Evolutionary conservation across 2,888 invertebrate species (phyloP).

Genomic region (Metopia argyrocephala): DNA sequence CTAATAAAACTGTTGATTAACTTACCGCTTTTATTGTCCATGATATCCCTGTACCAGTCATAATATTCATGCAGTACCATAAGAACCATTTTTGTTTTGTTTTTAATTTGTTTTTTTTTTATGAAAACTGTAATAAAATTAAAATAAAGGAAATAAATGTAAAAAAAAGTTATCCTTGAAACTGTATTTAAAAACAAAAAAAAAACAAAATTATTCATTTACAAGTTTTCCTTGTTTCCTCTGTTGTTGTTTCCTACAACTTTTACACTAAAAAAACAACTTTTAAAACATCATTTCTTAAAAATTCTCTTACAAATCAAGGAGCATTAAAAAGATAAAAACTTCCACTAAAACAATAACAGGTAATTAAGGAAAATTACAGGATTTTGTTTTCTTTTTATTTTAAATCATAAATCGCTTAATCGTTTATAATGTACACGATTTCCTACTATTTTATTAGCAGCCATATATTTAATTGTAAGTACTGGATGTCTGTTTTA

Average conservation of each 20-base stretch:
- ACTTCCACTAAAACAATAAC: neutral
- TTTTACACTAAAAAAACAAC: neutral
- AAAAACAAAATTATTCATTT: neutral
- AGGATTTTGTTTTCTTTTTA: too few species aligned
- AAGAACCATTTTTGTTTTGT: constrained; percentile 71
- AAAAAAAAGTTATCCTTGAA: neutral
- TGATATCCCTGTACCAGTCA: constrained; percentile 85
- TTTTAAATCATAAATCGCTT: too few species aligned
- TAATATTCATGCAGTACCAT: constrained; percentile 74
- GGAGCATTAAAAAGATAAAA: neutral
- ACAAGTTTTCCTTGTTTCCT: neutral
- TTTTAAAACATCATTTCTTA: neutral
- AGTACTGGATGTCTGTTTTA: too few species aligned
- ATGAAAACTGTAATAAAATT: constrained; percentile 54
- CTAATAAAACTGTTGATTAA: constrained; percentile 60
- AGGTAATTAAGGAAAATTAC: neutral
- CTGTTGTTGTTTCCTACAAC: neutral
- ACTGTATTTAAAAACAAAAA: neutral
- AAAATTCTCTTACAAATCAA: neutral
- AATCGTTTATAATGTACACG: too few species aligned
- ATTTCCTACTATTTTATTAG: too few species aligned
- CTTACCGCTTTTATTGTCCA: constrained; percentile 87
- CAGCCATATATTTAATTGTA: too few species aligned
- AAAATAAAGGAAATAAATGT: neutral
- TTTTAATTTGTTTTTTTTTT: neutral